These are phyloP conservation scores for Parelbella ahira DNA, from an alignment of 2,888 invertebrate genomes.

Conservation along the genomic window DNA sequence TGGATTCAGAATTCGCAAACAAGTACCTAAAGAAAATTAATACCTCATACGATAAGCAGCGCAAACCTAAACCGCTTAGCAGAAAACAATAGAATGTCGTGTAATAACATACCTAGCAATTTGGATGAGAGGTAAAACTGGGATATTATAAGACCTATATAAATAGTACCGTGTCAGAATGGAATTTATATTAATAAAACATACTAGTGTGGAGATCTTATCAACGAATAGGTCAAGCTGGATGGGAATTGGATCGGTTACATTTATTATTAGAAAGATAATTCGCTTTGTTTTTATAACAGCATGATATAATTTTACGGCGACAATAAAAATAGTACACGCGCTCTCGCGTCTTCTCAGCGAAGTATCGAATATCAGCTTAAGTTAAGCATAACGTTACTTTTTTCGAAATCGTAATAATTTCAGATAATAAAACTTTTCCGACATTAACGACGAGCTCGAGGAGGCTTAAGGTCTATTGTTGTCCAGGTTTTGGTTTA, in stretches of 20 bases:
- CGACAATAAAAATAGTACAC: constrained; percentile 21
- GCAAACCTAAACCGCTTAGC: too few species aligned
- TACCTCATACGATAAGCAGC: too few species aligned
- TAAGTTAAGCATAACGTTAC: constrained; percentile 24
- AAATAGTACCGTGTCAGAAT: background rate
- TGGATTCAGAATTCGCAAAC: too few species aligned
- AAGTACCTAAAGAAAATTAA: too few species aligned
- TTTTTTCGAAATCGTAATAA: constrained; percentile 25
- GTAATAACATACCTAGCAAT: too few species aligned
- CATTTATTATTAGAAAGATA: constrained; percentile 23
- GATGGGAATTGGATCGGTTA: constrained; percentile 16
- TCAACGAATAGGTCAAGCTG: constrained; percentile 5
- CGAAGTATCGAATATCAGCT: constrained; percentile 23
- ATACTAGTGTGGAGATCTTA: too few species aligned
- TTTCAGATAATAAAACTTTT: constrained; percentile 27
- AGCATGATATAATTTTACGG: constrained; percentile 21
- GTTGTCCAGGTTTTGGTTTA: constrained; percentile 45
- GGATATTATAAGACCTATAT: constrained; percentile 1
- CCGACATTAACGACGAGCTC: constrained; percentile 24
- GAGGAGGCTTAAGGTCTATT: constrained; percentile 37
- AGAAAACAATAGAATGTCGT: too few species aligned
- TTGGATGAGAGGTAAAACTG: background rate
- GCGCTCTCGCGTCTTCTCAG: constrained; percentile 13
- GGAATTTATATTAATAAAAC: constrained; percentile 3
- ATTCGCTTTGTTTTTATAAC: constrained; percentile 25